These are phyloP conservation scores for Entomobrya proxima DNA, from an alignment of 2,888 invertebrate genomes.

Conservation along the genomic window DNA sequence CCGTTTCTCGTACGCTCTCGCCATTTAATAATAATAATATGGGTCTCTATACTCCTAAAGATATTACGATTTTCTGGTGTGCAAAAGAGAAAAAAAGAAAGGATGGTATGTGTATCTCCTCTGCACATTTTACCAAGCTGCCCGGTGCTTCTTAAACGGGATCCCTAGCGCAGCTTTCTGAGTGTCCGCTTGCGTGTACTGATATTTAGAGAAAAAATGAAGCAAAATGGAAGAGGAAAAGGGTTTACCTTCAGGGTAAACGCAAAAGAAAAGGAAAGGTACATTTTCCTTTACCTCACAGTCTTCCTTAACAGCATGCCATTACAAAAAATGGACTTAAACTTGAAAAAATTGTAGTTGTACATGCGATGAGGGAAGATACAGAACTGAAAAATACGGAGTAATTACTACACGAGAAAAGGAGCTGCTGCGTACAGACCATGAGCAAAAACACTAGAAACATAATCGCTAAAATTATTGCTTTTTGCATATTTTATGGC, in stretches of 20 bases:
- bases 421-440: no score
- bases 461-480: no score
- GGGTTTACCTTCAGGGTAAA: not conserved
- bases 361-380: not conserved
- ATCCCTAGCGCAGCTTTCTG: no score
- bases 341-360: not conserved
- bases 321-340: not conserved
- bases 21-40: constrained; percentile 10
- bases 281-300: no score
- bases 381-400: no score
- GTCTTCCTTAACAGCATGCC: not conserved
- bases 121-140: not conserved
- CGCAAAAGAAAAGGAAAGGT: no score
- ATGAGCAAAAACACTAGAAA: no score
- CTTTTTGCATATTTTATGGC: no score
- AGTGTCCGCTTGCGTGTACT: not conserved
- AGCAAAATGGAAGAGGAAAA: constrained; percentile 3
- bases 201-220: not conserved
- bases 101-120: not conserved
- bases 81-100: not conserved
- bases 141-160: not conserved
- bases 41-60: not conserved
- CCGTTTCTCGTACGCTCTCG: not conserved
- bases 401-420: no score
- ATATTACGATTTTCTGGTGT: not conserved